Base-by-base conservation (phyloP, 2,113 vertebrate genomes). In the Laticauda laticaudata region DNA sequence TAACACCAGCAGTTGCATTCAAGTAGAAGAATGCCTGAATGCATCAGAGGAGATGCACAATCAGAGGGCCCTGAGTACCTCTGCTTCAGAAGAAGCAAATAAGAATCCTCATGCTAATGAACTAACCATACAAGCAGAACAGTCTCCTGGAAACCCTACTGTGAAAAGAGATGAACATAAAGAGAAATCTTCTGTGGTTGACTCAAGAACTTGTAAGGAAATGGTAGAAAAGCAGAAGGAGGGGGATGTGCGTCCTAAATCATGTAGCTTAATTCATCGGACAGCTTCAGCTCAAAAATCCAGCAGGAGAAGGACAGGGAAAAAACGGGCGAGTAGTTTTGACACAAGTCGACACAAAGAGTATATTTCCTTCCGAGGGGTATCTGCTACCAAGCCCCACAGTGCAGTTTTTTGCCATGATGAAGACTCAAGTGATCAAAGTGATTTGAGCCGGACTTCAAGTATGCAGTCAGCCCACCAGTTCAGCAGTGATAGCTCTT, bases 21-120 rank as follows among this genome's bases (percentile, higher is more conserved):
- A 96, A 5, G 97, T 96, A 94, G 93, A 92, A 57, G 97, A 95
- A 92, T 96, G 93, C 90, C 94, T 96, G 89, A 95, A 94, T 26
- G 94, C 93, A 15, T 96, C 97, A 0, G 97, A 96, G 7, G 97
- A 97, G 61, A 87, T 93, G 88, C 96, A 93, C 29, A 29, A 59
- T 94, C 97, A 96, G 94, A 98, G 97, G 91, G 97, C 96, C 75
- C 97, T 98, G 18, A 95, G 97, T 95, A 97, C 97, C 94, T 98
- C 98, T 75, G 98, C 98, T 5, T 99, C 99, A 29, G 98, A 99
- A 95, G 99, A 99, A 97, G 99, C 98, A 94, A 99, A 99, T 95
- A 99, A 99, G 97, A 99, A 99, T 96, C 99, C 99, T 1, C 99
- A 99, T 3, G 99, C 99, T 87, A 99, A 99, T 55, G 99, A 99